These are phyloP conservation scores for Danaus plexippus DNA, from an alignment of 1,140 invertebrate genomes.

Conservation along the genomic window DNA sequence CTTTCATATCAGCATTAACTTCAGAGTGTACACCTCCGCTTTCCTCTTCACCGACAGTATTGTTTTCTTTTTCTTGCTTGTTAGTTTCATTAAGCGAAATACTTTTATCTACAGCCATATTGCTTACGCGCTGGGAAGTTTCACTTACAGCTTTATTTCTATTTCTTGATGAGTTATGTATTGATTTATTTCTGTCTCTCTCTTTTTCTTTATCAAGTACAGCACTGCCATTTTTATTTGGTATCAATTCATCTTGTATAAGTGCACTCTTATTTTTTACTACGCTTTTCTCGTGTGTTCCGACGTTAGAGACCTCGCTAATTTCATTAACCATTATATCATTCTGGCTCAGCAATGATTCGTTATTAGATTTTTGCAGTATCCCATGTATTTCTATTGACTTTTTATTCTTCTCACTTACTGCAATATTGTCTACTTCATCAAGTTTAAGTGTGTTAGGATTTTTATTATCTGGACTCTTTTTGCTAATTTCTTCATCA, in stretches of 20 bases:
- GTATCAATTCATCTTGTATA: too few species aligned
- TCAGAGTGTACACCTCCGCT: conserved; percentile 1
- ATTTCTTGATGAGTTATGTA: conserved; percentile 1
- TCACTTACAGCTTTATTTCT: conserved; percentile 2
- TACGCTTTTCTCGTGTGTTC: neutral
- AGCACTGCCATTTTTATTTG: conserved; percentile 12
- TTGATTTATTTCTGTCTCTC: neutral
- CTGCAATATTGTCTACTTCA: conserved; percentile 2
- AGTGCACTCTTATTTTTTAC: neutral
- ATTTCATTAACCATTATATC: conserved; percentile 7
- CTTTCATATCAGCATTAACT: conserved; percentile 11
- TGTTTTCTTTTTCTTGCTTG: conserved; percentile 5
- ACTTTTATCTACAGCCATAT: conserved; percentile 3
- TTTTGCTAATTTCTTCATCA: conserved; percentile 21
- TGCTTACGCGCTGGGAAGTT: conserved; percentile 3
- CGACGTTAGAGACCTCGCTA: neutral
- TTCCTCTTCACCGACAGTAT: conserved; percentile 12
- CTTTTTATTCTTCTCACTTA: conserved; percentile 3
- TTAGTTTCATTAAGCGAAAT: conserved; percentile 8
- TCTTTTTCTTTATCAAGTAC: conserved; percentile 4
- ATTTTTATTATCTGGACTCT: conserved; percentile 4
- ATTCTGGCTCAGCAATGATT: conserved; percentile 4
- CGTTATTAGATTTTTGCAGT: conserved; percentile 7
- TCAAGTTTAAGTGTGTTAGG: neutral
- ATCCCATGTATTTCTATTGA: neutral